Conservation (phyloP, 2,113 vertebrate species). For the Plestiodon gilberti region DNA sequence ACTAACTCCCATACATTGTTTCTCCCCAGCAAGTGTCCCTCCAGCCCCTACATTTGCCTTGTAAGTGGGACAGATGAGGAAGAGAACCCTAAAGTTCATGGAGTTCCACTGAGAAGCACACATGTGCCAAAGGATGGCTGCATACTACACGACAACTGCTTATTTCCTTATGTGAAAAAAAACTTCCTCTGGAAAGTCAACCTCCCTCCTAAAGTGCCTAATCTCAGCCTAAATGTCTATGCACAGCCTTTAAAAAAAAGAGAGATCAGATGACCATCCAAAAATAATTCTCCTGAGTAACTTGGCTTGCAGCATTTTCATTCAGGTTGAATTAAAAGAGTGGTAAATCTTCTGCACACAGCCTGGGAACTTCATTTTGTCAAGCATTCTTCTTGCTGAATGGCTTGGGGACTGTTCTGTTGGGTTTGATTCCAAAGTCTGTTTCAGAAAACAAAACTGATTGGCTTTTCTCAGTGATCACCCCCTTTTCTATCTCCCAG, state of each 20-base stretch:
- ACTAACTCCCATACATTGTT: not conserved
- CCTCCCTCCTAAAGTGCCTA: not conserved
- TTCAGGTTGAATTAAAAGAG: constrained; percentile 74
- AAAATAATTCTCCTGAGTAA: constrained; percentile 64
- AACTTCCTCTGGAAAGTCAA: not conserved
- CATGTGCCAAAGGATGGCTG: not conserved
- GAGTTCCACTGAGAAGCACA: not conserved
- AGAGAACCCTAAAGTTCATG: not conserved
- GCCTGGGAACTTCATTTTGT: constrained; percentile 48
- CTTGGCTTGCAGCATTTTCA: constrained; percentile 64
- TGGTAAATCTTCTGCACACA: constrained; percentile 58
- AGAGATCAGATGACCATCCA: constrained; percentile 67
- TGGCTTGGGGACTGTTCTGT: constrained; percentile 27
- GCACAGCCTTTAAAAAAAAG: constrained; percentile 34
- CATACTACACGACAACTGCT: not conserved
- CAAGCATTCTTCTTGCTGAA: constrained; percentile 42
- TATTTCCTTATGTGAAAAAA: not conserved
- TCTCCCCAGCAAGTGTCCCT: too few relatives aligned
- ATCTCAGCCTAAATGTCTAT: constrained; percentile 64
- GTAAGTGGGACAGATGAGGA: not conserved
- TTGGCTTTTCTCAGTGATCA: constrained; percentile 7
- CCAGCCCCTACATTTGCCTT: not conserved
- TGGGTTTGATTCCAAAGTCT: constrained; percentile 44
- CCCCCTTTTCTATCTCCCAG: not conserved
- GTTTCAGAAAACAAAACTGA: constrained; percentile 50